These are phyloP conservation scores for Aegithalos caudatus DNA, from an alignment of 2,113 vertebrate genomes.

Conservation along the genomic window DNA sequence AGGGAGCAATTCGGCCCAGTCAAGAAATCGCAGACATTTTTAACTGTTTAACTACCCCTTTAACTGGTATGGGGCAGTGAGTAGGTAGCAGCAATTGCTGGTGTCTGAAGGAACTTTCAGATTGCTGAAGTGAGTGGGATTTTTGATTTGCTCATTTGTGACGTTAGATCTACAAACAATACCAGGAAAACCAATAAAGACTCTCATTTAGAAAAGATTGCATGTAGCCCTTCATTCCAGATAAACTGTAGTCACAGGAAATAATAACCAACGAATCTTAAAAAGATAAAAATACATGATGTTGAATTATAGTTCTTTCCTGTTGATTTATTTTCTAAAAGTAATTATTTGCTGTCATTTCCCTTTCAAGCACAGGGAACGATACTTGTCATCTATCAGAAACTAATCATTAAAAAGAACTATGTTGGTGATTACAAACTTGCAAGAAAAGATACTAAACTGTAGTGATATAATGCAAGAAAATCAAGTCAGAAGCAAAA, in stretches of 20 bases:
- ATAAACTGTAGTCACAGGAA: not conserved
- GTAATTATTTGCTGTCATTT: not conserved
- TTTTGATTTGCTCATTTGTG: not conserved
- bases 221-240: not conserved
- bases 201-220: not conserved
- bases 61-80: too few relatives aligned
- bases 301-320: not conserved
- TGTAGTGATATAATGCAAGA: not conserved
- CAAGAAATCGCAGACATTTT: not conserved
- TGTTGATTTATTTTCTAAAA: not conserved
- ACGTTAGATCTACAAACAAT: not conserved
- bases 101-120: not conserved
- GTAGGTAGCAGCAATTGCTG: not conserved
- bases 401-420: not conserved
- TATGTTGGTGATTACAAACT: not conserved
- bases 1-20: not conserved
- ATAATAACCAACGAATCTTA: not conserved
- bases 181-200: not conserved
- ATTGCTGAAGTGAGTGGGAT: not conserved
- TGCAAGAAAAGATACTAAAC: not conserved
- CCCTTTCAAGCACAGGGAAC: not conserved
- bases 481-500: not conserved
- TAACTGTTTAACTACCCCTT: slow-evolving; percentile 25
- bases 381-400: not conserved
- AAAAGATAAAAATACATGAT: not conserved